Conservation (phyloP, 2,113 vertebrate species). For the Indicator maculatus region DNA sequence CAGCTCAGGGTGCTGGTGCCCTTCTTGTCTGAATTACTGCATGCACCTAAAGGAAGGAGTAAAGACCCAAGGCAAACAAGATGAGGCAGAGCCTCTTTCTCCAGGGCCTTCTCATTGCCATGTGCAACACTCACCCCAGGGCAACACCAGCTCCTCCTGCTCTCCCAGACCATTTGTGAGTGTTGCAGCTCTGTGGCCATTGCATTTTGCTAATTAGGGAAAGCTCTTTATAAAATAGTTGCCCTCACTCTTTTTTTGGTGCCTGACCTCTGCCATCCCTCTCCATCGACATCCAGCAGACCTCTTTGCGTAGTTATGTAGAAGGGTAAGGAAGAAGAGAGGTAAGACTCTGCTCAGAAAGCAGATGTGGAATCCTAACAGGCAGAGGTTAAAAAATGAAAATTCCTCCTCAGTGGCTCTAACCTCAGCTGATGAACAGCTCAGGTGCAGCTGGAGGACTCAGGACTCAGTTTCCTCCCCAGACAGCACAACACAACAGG, state of each 20-base stretch:
- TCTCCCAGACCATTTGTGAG: neutral
- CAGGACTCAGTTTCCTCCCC: neutral
- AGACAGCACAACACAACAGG: rapidly evolving
- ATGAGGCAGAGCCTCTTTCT: neutral
- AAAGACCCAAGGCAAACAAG: neutral
- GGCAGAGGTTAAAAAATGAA: neutral
- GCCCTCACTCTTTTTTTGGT: neutral
- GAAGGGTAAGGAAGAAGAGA: neutral
- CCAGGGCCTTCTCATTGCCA: neutral
- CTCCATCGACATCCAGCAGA: neutral
- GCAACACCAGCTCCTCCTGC: neutral
- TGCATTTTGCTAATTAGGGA: neutral
- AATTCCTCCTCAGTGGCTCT: neutral
- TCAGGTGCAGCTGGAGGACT: neutral
- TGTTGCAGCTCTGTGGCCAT: neutral
- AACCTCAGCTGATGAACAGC: neutral
- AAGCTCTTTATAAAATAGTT: neutral
- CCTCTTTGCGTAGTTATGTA: neutral
- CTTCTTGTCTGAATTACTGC: no score
- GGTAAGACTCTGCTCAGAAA: neutral
- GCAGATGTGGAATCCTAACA: neutral
- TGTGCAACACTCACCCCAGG: neutral
- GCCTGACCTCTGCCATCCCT: neutral
- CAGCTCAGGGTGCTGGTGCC: no score
- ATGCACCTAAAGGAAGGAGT: neutral